A percentile compares a stretch with the other conserved stretches of the same genome.
Evolutionary conservation across 92 coral and sea anemone genomes (phyloP).

Genomic region (Muricea muricata): DNA sequence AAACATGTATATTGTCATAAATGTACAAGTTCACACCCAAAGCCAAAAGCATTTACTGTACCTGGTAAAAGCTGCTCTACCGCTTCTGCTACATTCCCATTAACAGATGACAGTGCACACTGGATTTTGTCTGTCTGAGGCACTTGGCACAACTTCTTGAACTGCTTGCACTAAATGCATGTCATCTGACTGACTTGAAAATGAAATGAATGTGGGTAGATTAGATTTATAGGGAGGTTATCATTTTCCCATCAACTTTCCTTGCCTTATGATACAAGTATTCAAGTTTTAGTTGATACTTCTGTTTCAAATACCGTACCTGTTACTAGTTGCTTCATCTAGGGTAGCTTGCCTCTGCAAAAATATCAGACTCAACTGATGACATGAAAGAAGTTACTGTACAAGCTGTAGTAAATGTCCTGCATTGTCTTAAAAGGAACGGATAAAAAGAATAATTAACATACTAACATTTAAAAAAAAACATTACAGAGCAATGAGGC

Average conservation of each 20-base stretch:
- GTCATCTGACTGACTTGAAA: background rate
- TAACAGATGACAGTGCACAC: background rate
- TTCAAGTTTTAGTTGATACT: background rate
- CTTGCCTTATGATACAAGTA: too few species aligned
- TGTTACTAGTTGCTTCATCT: background rate
- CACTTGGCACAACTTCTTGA: background rate
- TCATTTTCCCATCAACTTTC: too few species aligned
- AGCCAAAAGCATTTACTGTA: background rate
- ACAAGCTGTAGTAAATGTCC: too few species aligned
- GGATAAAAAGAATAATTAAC: too few species aligned
- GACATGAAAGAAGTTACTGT: too few species aligned
- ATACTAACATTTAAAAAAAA: too few species aligned
- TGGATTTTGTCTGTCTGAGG: background rate
- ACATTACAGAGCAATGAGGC: background rate
- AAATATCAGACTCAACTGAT: background rate
- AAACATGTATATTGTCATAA: too few species aligned
- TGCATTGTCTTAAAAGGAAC: background rate
- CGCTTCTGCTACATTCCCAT: background rate
- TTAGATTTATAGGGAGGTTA: too few species aligned
- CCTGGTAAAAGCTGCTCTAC: conserved; percentile 8
- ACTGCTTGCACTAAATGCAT: too few species aligned
- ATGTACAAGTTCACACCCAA: background rate
- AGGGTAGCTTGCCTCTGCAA: background rate
- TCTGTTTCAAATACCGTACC: background rate
- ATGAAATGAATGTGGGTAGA: background rate